Percentiles rank a stretch among this genome's conserved stretches.
phyloP scores from a whole-genome alignment of 2,797 vertebrate species.

The Prunella strophiata region DNA sequence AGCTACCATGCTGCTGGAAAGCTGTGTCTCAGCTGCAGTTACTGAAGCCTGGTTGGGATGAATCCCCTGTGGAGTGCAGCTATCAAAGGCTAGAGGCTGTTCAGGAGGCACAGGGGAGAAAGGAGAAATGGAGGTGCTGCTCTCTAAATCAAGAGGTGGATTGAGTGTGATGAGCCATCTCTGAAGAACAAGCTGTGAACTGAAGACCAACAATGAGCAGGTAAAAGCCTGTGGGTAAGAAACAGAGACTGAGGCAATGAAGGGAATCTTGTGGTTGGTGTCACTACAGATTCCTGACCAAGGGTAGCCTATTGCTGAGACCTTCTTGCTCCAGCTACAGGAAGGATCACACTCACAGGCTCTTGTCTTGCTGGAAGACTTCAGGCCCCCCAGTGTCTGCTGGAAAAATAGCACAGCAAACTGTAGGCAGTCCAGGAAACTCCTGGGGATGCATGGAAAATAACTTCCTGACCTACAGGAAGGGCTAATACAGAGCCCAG shows the following conservation, averaged over 20 bases:
- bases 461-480: neutral
- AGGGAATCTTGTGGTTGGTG: neutral
- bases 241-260: neutral
- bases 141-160: neutral
- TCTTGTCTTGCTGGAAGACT: neutral
- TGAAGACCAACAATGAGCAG: neutral
- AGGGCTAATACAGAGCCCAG: neutral
- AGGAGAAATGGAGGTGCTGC: neutral
- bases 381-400: neutral
- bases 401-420: neutral
- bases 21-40: neutral
- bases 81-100: neutral
- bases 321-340: neutral
- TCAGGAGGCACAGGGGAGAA: neutral
- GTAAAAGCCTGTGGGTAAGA: neutral
- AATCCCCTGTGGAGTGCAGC: too few species aligned
- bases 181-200: neutral
- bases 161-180: neutral
- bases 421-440: neutral
- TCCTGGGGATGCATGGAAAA: neutral
- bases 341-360: rapidly evolving
- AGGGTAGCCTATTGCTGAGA: neutral
- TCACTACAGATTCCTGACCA: neutral
- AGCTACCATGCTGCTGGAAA: neutral
- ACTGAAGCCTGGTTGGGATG: too few species aligned